Evolutionary conservation across 1,140 invertebrate genomes (phyloP).

Genomic region (Matsumurasca onukii): DNA sequence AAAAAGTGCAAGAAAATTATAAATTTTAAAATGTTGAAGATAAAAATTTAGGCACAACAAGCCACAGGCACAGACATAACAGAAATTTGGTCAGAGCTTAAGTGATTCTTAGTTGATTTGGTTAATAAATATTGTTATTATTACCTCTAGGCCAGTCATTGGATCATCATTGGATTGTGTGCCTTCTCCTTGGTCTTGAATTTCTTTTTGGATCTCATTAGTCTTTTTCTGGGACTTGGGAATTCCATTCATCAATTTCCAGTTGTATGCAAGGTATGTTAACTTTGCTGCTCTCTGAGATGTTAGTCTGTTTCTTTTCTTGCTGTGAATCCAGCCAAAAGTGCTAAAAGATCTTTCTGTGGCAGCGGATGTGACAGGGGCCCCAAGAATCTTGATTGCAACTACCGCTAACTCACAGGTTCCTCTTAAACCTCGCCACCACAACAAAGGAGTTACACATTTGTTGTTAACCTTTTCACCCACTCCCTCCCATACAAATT

Average conservation of each 20-base stretch:
- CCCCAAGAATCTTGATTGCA: slow-evolving; percentile 16
- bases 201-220: background rate
- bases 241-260: slow-evolving; percentile 18
- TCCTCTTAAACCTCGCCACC: slow-evolving; percentile 21
- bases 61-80: background rate
- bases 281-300: slow-evolving; percentile 14
- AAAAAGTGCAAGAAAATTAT: background rate
- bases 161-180: background rate
- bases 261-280: slow-evolving; percentile 14
- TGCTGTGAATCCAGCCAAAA: slow-evolving; percentile 23
- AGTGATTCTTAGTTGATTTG: slow-evolving; percentile 4
- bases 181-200: slow-evolving; percentile 13
- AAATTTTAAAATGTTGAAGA: slow-evolving; percentile 3
- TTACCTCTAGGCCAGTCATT: slow-evolving; percentile 4
- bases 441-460: slow-evolving; percentile 5
- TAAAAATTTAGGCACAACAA: slow-evolving; percentile 2
- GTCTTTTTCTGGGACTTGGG: slow-evolving; percentile 14
- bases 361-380: slow-evolving; percentile 16
- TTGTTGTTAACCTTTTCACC: background rate
- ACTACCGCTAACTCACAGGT: slow-evolving; percentile 23
- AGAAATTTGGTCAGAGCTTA: background rate
- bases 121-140: slow-evolving; percentile 6
- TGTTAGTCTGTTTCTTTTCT: slow-evolving; percentile 24
- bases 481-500: slow-evolving; percentile 24
- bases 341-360: slow-evolving; percentile 24